These are phyloP conservation scores for Euphonia xanthogaster DNA, from an alignment of 2,797 vertebrate genomes.

Conservation along the genomic window DNA sequence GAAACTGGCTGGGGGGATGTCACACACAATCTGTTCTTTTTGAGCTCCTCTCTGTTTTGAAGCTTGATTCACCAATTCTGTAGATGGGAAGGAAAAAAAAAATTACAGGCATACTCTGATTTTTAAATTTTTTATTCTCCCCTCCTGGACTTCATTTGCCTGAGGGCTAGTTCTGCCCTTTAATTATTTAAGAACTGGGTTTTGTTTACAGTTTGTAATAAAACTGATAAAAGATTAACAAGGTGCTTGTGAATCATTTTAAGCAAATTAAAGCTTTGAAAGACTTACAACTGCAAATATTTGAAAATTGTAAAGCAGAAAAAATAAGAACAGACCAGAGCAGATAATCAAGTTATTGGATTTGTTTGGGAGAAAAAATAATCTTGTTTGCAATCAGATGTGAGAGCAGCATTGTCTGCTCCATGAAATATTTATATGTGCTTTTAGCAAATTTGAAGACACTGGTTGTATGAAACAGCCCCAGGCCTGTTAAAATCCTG, in stretches of 20 bases:
- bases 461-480: not conserved
- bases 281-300: slow-evolving; percentile 51
- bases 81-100: not conserved
- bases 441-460: slow-evolving; percentile 44
- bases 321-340: not conserved
- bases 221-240: slow-evolving; percentile 72
- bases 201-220: slow-evolving; percentile 75
- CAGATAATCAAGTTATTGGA: slow-evolving; percentile 25
- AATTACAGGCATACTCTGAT: not conserved
- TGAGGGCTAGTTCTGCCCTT: slow-evolving; percentile 51
- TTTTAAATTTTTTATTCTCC: not conserved
- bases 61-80: not conserved
- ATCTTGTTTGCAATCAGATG: not conserved
- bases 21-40: slow-evolving; percentile 39
- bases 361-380: slow-evolving; percentile 19
- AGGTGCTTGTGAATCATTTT: slow-evolving; percentile 62
- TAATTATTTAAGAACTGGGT: slow-evolving; percentile 71
- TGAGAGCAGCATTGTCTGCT: not conserved
- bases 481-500: not conserved
- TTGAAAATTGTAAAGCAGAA: slow-evolving; percentile 19
- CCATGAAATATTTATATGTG: slow-evolving; percentile 39
- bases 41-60: slow-evolving; percentile 6
- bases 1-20: slow-evolving; percentile 17
- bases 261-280: slow-evolving; percentile 57
- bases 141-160: not conserved